Evolutionary conservation across 2,888 invertebrate species (phyloP).

Genomic region (Phasia obesa): DNA sequence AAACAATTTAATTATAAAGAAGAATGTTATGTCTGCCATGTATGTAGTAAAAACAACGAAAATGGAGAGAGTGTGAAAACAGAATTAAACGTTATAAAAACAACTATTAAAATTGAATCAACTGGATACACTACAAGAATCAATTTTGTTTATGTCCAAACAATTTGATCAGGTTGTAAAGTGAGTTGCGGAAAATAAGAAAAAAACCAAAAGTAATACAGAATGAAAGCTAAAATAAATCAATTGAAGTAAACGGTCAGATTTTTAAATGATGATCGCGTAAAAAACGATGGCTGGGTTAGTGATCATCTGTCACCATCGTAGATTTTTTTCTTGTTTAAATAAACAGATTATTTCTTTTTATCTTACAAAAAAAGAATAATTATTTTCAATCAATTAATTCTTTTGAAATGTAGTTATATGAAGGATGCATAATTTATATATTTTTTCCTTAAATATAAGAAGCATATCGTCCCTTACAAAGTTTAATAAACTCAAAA

Average conservation of each 20-base stretch:
- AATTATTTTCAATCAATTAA: constrained; percentile 8
- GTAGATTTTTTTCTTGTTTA: no score
- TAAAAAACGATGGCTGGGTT: no score
- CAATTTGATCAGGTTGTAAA: no score
- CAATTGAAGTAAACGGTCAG: no score
- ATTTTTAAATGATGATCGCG: no score
- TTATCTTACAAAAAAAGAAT: no score
- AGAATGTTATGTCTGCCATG: constrained; percentile 6
- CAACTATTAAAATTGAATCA: constrained; percentile 25
- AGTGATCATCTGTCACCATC: no score
- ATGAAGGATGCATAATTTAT: neutral
- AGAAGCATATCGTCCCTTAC: neutral
- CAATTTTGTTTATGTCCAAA: no score
- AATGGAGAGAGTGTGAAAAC: neutral
- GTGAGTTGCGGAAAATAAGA: no score
- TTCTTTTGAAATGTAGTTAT: constrained; percentile 6
- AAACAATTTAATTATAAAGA: neutral
- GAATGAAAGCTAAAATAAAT: no score
- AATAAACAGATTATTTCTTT: no score
- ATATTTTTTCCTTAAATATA: constrained; percentile 9
- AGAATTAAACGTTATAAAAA: constrained; percentile 17
- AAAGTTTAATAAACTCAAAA: constrained; percentile 2
- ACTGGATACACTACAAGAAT: constrained; percentile 6
- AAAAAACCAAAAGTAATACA: no score
- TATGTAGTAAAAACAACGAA: neutral